phyloP scores from a whole-genome alignment of 2,797 vertebrate species.

The Podargus strigoides region DNA sequence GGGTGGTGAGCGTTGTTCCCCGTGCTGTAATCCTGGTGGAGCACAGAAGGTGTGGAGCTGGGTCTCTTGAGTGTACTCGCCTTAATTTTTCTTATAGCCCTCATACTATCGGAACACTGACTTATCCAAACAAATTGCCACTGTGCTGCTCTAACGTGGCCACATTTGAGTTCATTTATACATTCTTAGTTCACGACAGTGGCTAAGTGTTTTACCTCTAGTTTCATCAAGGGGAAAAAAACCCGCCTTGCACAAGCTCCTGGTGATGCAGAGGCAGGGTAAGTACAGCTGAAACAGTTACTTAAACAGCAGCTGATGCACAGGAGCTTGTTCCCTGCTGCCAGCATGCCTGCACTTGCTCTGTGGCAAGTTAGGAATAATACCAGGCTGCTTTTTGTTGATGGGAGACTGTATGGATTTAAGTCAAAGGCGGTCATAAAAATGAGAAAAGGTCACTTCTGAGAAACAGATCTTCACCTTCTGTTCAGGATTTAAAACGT shows the following conservation, averaged over 20 bases:
- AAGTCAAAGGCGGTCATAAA: too few species aligned
- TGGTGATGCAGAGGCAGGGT: background rate
- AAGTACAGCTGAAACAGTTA: background rate
- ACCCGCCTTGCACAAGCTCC: background rate
- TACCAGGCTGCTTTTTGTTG: background rate
- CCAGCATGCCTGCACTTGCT: background rate
- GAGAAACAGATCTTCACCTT: background rate
- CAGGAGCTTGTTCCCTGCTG: background rate
- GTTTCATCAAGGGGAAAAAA: background rate
- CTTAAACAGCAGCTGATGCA: background rate
- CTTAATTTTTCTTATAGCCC: background rate
- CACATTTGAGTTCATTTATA: background rate
- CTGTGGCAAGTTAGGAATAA: background rate
- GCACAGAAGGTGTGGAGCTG: background rate
- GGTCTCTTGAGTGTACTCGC: background rate
- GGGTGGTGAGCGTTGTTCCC: background rate
- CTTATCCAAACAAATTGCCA: background rate
- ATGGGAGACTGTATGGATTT: background rate
- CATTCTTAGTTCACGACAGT: fast-evolving
- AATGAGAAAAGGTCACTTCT: background rate
- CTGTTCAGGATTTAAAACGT: background rate
- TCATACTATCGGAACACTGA: background rate
- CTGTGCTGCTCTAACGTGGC: background rate
- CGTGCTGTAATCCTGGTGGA: background rate
- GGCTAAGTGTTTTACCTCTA: background rate